phyloP scores from a whole-genome alignment of 1,140 invertebrate species.

The Homarus americanus region DNA sequence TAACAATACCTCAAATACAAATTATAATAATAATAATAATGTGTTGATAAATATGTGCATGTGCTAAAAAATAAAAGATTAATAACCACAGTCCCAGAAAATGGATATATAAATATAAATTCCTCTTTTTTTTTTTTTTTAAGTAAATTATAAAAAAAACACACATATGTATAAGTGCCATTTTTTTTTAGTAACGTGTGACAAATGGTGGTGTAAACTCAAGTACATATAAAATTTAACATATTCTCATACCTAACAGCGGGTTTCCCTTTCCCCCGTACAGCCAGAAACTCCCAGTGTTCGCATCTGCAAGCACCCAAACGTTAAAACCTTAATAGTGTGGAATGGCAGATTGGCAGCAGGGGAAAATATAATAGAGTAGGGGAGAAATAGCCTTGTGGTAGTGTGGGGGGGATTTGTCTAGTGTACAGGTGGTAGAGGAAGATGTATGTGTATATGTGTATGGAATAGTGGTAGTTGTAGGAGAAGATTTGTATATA shows the following conservation, averaged over 20 bases:
- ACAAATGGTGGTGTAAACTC: neutral
- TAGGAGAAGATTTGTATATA: too few species aligned
- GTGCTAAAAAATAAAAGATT: too few species aligned
- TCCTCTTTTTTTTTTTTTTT: too few species aligned
- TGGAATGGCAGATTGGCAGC: neutral
- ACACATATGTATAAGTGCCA: neutral
- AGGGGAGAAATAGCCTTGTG: neutral
- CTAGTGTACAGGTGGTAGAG: neutral
- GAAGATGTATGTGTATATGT: too few species aligned
- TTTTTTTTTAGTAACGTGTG: neutral
- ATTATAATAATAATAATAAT: too few species aligned
- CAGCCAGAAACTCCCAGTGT: conserved; percentile 58
- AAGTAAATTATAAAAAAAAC: neutral
- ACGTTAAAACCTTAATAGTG: conserved; percentile 42
- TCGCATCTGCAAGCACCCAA: conserved; percentile 70
- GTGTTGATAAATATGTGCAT: too few species aligned
- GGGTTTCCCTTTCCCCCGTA: conserved; percentile 65
- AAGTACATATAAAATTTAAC: conserved; percentile 26
- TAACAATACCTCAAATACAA: too few species aligned
- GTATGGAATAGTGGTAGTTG: too few species aligned
- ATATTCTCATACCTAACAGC: conserved; percentile 62
- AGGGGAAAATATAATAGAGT: neutral
- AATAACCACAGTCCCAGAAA: too few species aligned
- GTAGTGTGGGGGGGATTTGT: too few species aligned
- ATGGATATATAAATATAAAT: too few species aligned